A percentile compares a stretch with the other conserved stretches of the same genome.
Evolutionary conservation across 1,140 invertebrate genomes (phyloP).

Genomic region (Oryctes rhinoceros): DNA sequence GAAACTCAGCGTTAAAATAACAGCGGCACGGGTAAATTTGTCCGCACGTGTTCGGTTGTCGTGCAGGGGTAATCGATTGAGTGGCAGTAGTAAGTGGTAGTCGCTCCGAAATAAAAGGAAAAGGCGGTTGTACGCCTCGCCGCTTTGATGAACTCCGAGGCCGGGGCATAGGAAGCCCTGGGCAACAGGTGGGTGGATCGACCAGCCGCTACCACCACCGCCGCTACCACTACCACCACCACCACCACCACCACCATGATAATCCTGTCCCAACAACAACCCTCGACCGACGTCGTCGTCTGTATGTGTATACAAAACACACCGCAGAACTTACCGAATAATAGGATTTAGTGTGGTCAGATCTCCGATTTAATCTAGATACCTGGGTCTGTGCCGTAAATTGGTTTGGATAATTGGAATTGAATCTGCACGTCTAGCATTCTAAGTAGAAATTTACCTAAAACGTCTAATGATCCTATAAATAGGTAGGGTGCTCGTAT

Average conservation of each 20-base stretch:
- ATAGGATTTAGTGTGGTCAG: conserved; percentile 17
- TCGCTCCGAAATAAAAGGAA: conserved; percentile 33
- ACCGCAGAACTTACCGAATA: neutral
- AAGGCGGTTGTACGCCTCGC: conserved; percentile 27
- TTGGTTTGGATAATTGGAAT: neutral
- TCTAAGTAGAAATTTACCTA: no score
- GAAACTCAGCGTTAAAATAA: neutral
- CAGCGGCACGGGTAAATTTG: conserved; percentile 8
- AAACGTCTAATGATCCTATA: no score
- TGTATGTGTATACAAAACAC: conserved; percentile 1
- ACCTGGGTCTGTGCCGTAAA: neutral
- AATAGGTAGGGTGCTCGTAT: no score
- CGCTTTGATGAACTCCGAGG: conserved; percentile 21
- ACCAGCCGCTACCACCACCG: neutral
- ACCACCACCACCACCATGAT: conserved; percentile 8
- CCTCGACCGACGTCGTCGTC: neutral
- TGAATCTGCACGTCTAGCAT: neutral
- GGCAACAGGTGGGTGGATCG: conserved; percentile 35
- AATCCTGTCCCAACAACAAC: conserved; percentile 24
- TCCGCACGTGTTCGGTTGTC: conserved; percentile 20
- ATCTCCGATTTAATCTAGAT: neutral
- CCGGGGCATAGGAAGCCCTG: conserved; percentile 29
- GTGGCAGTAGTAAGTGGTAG: conserved; percentile 35
- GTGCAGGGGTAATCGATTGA: conserved; percentile 32
- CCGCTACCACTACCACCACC: conserved; percentile 16